Evolutionary conservation across 2,113 vertebrate genomes (phyloP).

Genomic region (Centropus bengalensis): DNA sequence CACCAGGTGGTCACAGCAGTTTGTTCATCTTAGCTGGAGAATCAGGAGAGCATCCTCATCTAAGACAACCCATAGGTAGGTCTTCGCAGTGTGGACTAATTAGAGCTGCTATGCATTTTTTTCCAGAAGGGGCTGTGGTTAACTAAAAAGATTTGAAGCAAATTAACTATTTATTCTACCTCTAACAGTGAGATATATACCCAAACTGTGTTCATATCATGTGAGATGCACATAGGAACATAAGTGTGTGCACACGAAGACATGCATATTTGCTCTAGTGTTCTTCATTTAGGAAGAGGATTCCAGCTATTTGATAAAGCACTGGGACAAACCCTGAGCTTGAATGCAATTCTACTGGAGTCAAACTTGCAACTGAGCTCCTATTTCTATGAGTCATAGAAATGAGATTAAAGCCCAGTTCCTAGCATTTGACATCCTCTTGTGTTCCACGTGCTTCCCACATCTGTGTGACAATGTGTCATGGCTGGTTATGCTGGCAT

Average conservation of each 20-base stretch:
- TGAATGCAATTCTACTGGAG: background rate
- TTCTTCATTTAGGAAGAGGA: background rate
- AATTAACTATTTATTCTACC: background rate
- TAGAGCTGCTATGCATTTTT: background rate
- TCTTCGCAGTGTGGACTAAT: background rate
- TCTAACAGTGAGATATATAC: background rate
- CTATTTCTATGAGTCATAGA: background rate
- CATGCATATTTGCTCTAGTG: background rate
- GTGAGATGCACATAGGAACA: background rate
- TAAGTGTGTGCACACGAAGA: background rate
- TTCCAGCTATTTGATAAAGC: background rate
- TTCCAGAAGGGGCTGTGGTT: background rate
- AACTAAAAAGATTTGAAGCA: background rate
- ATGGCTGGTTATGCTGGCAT: background rate
- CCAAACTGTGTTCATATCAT: rapidly evolving
- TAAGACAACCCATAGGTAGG: background rate
- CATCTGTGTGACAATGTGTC: background rate
- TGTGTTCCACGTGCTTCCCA: background rate
- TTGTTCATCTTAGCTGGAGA: background rate
- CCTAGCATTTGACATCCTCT: background rate
- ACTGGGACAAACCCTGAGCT: background rate
- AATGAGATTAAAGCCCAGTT: background rate
- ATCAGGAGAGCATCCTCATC: background rate
- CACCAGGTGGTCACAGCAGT: background rate
- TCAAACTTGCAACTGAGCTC: background rate